Evolutionary conservation across 2,113 vertebrate species (phyloP), one percentile per base, ranked within the genome.

Genomic region (Albula glossodonta): DNA sequence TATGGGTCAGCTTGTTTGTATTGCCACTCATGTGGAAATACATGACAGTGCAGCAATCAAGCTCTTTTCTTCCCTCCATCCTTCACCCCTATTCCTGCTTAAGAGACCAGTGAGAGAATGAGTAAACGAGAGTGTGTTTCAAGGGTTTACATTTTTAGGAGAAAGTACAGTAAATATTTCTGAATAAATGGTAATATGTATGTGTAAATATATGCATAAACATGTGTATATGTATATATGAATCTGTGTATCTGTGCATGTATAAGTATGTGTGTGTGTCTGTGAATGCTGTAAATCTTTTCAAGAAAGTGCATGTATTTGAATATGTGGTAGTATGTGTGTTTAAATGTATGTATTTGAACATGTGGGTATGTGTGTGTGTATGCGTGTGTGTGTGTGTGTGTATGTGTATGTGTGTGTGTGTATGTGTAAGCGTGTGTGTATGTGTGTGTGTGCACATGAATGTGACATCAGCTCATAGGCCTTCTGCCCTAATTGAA

Each of bases 231-330:
- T 41, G 31, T 1, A 41, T 41, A 41, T 41, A 1, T 41, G 31
- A 41, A 97, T 48, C 91, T 99, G 90, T 94, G 99, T 81, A 96
- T 96, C 84, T 98, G 98, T 13, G 19, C 5, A 19, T 5, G 66
- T 25, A 12, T 57, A 13, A 12, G 66, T 63, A 49, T 57, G n/a
- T n/a, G 31, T 51, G 85, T 81, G 31, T 48, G 84, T 85, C 17
- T 78, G 84, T 51, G 70, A 22, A 41, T 41, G 31, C 31, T 41
- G 31, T 41, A 41, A 41, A 41, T 41, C 31, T 41, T 41, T 41
- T 41, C 31, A 41, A 41, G 31, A 41, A 41, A 41, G 31, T 41
- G 31, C 31, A 41, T 41, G 31, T 41, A 41, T 41, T 41, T 41
- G 31, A 41, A 41, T 41, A 41, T 41, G 81, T 70, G 86, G 85